These are phyloP conservation scores for Toxotes jaculatrix DNA, from an alignment of 2,113 vertebrate genomes.

Conservation along the genomic window DNA sequence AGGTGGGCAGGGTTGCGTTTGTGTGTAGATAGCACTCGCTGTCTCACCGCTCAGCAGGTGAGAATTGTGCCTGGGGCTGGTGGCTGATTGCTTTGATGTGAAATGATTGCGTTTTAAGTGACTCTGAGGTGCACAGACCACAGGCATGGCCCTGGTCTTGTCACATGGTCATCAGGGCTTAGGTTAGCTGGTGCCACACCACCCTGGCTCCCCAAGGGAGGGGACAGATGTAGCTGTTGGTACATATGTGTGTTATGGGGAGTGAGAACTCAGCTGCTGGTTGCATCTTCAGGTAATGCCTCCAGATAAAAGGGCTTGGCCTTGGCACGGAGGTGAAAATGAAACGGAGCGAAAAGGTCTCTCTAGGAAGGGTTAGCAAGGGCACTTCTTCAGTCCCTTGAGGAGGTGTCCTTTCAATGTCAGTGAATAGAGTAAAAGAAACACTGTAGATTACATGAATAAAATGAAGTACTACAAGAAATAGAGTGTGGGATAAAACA, in stretches of 20 bases:
- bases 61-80: slow-evolving; percentile 76
- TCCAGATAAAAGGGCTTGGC: slow-evolving; percentile 56
- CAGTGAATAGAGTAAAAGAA: background rate
- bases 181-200: slow-evolving; percentile 32
- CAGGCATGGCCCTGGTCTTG: slow-evolving; percentile 42
- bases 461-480: background rate
- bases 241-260: slow-evolving; percentile 27
- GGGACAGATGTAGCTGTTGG: slow-evolving; percentile 37
- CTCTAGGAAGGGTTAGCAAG: slow-evolving; percentile 36
- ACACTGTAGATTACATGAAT: background rate
- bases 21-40: slow-evolving; percentile 33
- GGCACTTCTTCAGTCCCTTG: slow-evolving; percentile 41
- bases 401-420: slow-evolving; percentile 26
- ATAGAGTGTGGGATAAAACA: slow-evolving; percentile 3
- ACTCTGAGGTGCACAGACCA: slow-evolving; percentile 61
- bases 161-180: slow-evolving; percentile 45
- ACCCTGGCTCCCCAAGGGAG: slow-evolving; percentile 8
- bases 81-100: slow-evolving; percentile 83
- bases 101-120: slow-evolving; percentile 79
- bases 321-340: slow-evolving; percentile 80
- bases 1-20: slow-evolving; percentile 21
- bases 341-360: slow-evolving; percentile 68
- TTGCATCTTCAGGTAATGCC: slow-evolving; percentile 64
- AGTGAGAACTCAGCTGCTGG: slow-evolving; percentile 70
- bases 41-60: slow-evolving; percentile 78